phyloP scores from a whole-genome alignment of 2,888 invertebrate genomes.

The Cacoxenus indagator region DNA sequence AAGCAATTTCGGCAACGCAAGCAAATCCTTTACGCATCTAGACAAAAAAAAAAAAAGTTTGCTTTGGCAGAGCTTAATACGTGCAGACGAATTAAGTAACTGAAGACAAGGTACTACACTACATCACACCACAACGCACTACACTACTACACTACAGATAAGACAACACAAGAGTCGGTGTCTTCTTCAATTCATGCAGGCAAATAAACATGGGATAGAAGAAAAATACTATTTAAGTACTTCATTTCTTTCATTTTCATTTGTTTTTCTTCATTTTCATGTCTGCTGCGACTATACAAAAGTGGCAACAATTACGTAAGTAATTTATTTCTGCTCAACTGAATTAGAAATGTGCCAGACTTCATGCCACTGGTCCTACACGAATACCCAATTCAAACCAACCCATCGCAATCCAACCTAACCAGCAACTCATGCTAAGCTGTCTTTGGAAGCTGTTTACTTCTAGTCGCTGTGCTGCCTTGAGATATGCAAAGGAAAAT shows the following conservation, averaged over 20 bases:
- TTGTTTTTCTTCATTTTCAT: slow-evolving; percentile 34
- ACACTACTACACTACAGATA: background rate
- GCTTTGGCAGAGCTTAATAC: background rate
- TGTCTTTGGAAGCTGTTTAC: background rate
- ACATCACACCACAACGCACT: background rate
- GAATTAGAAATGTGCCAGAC: slow-evolving; percentile 52
- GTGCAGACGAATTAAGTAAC: slow-evolving; percentile 12
- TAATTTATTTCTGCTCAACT: slow-evolving; percentile 64
- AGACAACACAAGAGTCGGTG: background rate
- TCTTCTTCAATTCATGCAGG: too few species aligned
- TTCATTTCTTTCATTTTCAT: slow-evolving; percentile 15
- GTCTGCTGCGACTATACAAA: slow-evolving; percentile 8
- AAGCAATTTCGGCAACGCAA: background rate
- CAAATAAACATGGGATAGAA: background rate
- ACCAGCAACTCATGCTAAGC: too few species aligned
- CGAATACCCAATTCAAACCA: background rate
- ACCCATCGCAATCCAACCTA: too few species aligned
- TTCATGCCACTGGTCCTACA: background rate
- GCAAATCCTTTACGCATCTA: background rate
- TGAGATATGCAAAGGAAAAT: slow-evolving; percentile 60
- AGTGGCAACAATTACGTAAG: slow-evolving; percentile 59
- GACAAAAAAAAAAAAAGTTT: background rate
- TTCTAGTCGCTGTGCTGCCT: background rate
- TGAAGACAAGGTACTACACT: background rate
- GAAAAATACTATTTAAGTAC: background rate